phyloP scores from a whole-genome alignment of 1,140 invertebrate species.

The Lutraria rhynchaena region DNA sequence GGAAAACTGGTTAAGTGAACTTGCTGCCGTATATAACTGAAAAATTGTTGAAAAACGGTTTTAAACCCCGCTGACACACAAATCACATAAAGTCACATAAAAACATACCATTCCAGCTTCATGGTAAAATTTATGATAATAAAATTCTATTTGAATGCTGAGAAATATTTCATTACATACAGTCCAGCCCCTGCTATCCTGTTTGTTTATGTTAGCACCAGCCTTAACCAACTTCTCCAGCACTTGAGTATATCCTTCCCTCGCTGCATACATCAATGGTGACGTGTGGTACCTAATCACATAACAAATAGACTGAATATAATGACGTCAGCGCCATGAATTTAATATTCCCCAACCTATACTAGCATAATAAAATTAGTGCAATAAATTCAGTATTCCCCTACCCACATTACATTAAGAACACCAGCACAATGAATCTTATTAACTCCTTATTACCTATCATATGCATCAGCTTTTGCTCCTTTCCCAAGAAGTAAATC shows the following conservation, averaged over 20 bases:
- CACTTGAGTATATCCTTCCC: constrained; percentile 74
- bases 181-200: constrained; percentile 79
- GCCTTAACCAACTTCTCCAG: constrained; percentile 73
- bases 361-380: too few relatives aligned
- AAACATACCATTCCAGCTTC: too few relatives aligned
- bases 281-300: constrained; percentile 76
- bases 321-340: too few relatives aligned
- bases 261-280: constrained; percentile 80
- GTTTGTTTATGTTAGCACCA: constrained; percentile 77
- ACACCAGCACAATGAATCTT: too few relatives aligned
- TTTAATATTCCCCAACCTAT: too few relatives aligned
- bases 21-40: too few relatives aligned
- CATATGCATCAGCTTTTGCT: constrained; percentile 82
- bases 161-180: constrained; percentile 70
- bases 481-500: constrained; percentile 80
- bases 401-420: not conserved
- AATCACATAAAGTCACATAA: too few relatives aligned
- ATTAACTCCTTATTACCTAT: constrained; percentile 83
- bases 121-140: not conserved
- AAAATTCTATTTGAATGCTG: not conserved
- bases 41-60: too few relatives aligned
- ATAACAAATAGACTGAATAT: not conserved
- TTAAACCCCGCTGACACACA: too few relatives aligned
- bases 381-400: not conserved
- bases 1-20: too few relatives aligned